Base-by-base conservation (phyloP, 1,140 invertebrate genomes). In the Helicoverpa zea region DNA sequence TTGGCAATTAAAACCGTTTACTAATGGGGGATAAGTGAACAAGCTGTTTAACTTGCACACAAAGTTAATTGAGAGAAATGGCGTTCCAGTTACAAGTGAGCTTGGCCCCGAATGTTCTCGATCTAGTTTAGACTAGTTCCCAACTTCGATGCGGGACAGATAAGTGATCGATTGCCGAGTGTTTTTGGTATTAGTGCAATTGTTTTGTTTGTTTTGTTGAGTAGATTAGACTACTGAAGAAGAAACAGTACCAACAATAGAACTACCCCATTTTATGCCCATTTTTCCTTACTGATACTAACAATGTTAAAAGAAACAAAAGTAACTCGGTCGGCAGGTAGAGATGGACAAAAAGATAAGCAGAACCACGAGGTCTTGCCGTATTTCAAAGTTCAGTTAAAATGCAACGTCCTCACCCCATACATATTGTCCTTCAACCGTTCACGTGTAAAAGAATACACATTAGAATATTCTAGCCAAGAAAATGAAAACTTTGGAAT, bases 121-220 rank as follows among this genome's bases (percentile, higher is more conserved):
- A 14, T 66, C 63, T 47, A 68, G 64, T 68, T 68, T 16, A 2
- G 18, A 23, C 64, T 68, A 68, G 64, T 68, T 68, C 49, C 64
- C 16, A 68, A 68, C 64, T 68, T 23, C 35, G 3, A 68, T 49
- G 14, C 64, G 16, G 23, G 16, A 43, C 9, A 61, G 58, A 68
- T 49, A 49, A 49, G 35, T 66, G 63, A 66, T 35, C 43, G 43
- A 68, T 68, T 9, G 43, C 35, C 35, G 5, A 5, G 4, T 43
- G 9, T 43, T 43, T 43, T 43, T 43, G 35, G 35, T 43, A 9
- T 7, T 9, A 43, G 5, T 43, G 35, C 35, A 43, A 43, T 43
- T 7, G 35, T 43, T 43, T 35, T 35, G 35, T 35, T 0, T 13
- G 11, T 4, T 59, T 61, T 29, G 18, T 30, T 61, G 11, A 29